Conservation (phyloP, 2,888 invertebrate genomes). For the Drosophila anceps region DNA sequence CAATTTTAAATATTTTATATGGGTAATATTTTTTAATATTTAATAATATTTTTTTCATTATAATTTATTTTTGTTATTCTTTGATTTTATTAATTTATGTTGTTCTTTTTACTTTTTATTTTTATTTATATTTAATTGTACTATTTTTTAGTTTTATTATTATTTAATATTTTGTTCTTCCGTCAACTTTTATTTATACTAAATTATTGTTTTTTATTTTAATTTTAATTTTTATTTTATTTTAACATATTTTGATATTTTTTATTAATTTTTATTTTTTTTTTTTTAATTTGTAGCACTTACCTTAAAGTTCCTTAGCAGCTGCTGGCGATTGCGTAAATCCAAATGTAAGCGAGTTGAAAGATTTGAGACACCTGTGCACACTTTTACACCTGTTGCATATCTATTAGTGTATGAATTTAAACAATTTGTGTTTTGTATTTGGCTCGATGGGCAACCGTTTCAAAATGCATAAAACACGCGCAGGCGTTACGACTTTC, state of each 20-base stretch:
- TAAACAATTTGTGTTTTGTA: conserved; percentile 3
- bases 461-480: conserved; percentile 27
- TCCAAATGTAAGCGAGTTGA: conserved; percentile 25
- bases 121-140: too few species aligned
- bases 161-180: not conserved
- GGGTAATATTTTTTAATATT: too few species aligned
- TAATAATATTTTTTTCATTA: too few species aligned
- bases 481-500: conserved; percentile 71
- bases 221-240: not conserved
- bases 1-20: too few species aligned
- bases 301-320: conserved; percentile 31
- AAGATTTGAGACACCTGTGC: conserved; percentile 21
- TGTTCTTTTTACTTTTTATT: too few species aligned
- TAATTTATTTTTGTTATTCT: too few species aligned
- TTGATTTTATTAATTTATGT: too few species aligned
- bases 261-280: not conserved
- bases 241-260: not conserved
- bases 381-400: conserved; percentile 27
- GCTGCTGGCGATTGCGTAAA: conserved; percentile 18
- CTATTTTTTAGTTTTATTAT: not conserved
- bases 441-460: conserved; percentile 2
- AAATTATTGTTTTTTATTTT: not conserved
- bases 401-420: conserved; percentile 17
- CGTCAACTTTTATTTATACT: not conserved
- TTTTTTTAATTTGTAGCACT: conserved; percentile 2